Base-by-base conservation (phyloP, 35 echinoderm and acorn worm species). In the Nesometra sesokonis region DNA sequence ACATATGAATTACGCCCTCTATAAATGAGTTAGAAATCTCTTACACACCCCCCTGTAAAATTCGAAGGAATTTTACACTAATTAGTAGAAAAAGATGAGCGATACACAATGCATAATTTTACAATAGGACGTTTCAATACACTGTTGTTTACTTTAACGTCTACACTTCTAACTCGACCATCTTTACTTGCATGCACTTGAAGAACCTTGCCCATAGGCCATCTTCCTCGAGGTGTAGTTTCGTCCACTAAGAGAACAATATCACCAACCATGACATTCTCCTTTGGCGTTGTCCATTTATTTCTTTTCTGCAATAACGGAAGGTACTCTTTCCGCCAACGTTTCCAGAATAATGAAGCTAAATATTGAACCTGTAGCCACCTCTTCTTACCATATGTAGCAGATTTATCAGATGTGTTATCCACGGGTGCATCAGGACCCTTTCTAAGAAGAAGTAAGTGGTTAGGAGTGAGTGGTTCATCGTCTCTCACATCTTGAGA, bases 271-370 rank as follows among this genome's bases (percentile, higher is more conserved):
- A 33, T 67, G 15, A 89, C 31, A 32, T 89, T 89, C 9, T 67
- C 15, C 36, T 84, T 38, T 5, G 35, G 31, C n/a, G n/a, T n/a
- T n/a, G n/a, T n/a, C n/a, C n/a, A n/a, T n/a, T n/a, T n/a, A n/a
- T n/a, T n/a, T n/a, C 82, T 84, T 13, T 30, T 40, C 34, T 89
- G 88, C 29, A 89, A 32, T 0, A 78, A 13, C 11, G 88, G 82
- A 29, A 89, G n/a, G 38, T 89, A 89, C n/a, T 90, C 86, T 30
- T 88, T 85, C 5, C 19, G 13, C 84, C 84, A 85, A 11, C 87
- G 30, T 7, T 17, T 32, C 78, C 87, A 82, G 19, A 88, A 88
- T 39, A n/a, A n/a, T n/a, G 47, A 43, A 30, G 87, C n/a, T 31
- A 83, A 23, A 34, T 89, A 89, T 36, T 89, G 87, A 31, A 38